Conservation (phyloP, 30 jellyfish, hydroid and myxozoan species). For the Nemopilema nomurai region DNA sequence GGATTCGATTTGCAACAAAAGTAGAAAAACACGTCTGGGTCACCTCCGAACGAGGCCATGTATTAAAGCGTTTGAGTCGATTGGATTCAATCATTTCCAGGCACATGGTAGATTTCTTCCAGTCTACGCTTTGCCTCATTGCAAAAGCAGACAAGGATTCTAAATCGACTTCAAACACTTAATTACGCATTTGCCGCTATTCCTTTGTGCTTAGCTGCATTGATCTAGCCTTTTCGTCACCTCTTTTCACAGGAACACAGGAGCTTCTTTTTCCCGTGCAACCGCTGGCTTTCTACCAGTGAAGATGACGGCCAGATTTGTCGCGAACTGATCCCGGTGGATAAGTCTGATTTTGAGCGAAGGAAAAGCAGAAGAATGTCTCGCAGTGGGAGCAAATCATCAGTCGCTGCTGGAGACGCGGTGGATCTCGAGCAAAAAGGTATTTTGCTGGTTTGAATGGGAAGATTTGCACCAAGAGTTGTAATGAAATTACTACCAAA, state of each 20-base stretch:
- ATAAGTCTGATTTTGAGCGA: slow-evolving; percentile 76
- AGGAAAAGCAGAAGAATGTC: slow-evolving; percentile 73
- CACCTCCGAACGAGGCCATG: not conserved
- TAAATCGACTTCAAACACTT: not conserved
- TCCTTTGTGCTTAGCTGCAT: not conserved
- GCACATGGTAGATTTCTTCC: not conserved
- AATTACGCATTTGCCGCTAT: not conserved
- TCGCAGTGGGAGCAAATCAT: slow-evolving; percentile 65
- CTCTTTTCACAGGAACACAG: slow-evolving; percentile 49
- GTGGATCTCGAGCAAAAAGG: slow-evolving; percentile 97
- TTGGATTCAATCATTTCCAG: not conserved
- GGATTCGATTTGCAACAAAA: not conserved
- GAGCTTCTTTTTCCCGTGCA: slow-evolving; percentile 79
- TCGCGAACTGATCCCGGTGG: slow-evolving; percentile 93
- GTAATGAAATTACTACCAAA: no score
- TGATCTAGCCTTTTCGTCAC: no score
- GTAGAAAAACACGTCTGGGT: not conserved
- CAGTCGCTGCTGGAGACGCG: slow-evolving; percentile 74
- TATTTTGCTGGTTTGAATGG: not conserved
- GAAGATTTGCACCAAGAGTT: no score
- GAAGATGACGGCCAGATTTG: slow-evolving; percentile 98
- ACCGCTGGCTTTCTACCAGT: slow-evolving; percentile 91
- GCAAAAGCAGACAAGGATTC: not conserved
- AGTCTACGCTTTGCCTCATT: no score
- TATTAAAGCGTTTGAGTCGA: not conserved